These are phyloP conservation scores for Diaphora mendica DNA, from an alignment of 2,888 invertebrate species.

Conservation along the genomic window DNA sequence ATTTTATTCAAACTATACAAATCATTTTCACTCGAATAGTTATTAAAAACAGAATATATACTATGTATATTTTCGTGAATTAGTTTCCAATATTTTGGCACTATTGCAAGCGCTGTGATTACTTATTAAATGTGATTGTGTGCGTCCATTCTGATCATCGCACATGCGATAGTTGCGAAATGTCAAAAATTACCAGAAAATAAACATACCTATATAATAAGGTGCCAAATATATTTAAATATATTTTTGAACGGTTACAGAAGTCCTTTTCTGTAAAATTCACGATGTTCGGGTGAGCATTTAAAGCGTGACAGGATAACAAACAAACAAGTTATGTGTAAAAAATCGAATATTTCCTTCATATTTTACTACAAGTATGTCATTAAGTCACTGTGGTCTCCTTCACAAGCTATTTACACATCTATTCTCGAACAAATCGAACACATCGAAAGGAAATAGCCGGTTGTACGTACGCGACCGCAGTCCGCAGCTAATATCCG, in stretches of 20 bases:
- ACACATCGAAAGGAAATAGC: conserved; percentile 16
- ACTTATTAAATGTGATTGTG: background rate
- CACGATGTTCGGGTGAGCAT: background rate
- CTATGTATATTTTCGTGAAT: no score
- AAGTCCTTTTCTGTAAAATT: background rate
- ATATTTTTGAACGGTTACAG: background rate
- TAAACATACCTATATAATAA: no score
- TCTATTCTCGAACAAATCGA: conserved; percentile 10
- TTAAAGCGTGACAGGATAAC: background rate
- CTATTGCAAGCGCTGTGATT: no score
- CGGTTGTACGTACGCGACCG: background rate
- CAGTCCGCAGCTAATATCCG: conserved; percentile 19
- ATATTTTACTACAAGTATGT: background rate
- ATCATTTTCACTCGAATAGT: no score
- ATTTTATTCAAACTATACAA: no score
- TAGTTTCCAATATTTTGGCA: no score
- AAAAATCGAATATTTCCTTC: background rate
- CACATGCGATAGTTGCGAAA: no score
- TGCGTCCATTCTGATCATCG: background rate
- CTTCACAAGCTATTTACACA: background rate
- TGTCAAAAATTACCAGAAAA: no score
- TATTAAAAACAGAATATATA: no score
- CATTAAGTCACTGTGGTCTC: background rate
- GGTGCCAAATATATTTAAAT: background rate
- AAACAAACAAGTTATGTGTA: background rate